Base-by-base conservation (phyloP, 1,140 invertebrate genomes). In the Penaeus vannamei region DNA sequence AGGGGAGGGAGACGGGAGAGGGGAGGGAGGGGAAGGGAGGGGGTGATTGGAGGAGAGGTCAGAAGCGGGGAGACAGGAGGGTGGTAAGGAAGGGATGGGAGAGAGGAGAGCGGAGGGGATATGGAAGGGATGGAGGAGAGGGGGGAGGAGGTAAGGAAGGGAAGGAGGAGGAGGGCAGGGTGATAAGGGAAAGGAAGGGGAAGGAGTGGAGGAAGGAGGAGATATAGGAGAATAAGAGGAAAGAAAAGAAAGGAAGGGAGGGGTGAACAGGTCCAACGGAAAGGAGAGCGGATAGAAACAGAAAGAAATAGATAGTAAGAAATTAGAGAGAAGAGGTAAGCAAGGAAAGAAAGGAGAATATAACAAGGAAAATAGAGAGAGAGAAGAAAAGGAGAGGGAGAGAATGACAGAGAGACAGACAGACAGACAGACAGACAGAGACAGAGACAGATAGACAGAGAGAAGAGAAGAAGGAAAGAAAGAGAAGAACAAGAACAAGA, bases 331-430 rank as follows among this genome's bases (percentile, higher is more conserved):
- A 29, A 26, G 53, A 83, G 36, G 53, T 26, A 83, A 83, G 23
- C 23, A 32, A 53, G 22, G 53, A 61, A 53, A 62, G n/a, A 60
- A 61, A 23, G 81, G 14, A 61, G 29, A 61, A n/a, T 29, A 62
- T 62, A 87, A 64, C 69, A 61, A 61, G 60, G 85, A 79, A 60
- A 59, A 79, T 36, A 46, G 69, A 80, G 85, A 87, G 85, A 87
- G 82, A 87, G 85, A 79, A 76, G 62, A 84, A n/a, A n/a, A n/a
- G n/a, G n/a, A n/a, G n/a, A n/a, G n/a, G n/a, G n/a, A n/a, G n/a
- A n/a, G n/a, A n/a, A n/a, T n/a, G n/a, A n/a, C n/a, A n/a, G n/a
- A n/a, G n/a, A n/a, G n/a, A n/a, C n/a, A n/a, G n/a, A n/a, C n/a
- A n/a, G n/a, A n/a, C n/a, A n/a, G n/a, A n/a, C n/a, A n/a, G n/a